Conservation (phyloP, 30 jellyfish, hydroid and myxozoan species). For the Rhopilema esculentum region DNA sequence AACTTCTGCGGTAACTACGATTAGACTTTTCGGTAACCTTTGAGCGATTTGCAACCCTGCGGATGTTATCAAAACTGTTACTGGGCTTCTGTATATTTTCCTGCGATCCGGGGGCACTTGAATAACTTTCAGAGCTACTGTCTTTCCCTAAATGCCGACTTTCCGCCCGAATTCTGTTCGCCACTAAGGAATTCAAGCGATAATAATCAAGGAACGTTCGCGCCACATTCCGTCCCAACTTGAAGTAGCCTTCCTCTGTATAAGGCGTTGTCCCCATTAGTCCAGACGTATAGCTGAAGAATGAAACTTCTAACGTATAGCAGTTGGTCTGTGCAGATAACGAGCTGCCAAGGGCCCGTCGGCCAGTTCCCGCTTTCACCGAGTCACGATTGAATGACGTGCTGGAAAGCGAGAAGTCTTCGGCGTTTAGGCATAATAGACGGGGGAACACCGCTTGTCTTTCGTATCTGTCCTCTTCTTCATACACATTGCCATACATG, state of each 20-base stretch:
- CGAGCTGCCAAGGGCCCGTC: slow-evolving; percentile 87
- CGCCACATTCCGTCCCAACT: slow-evolving; percentile 90
- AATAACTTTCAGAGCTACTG: slow-evolving; percentile 15
- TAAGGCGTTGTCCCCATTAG: slow-evolving; percentile 79
- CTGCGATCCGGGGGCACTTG: background rate
- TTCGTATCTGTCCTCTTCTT: slow-evolving; percentile 82
- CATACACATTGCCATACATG: slow-evolving; percentile 91
- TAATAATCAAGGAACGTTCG: slow-evolving; percentile 88
- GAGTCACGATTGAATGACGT: slow-evolving; percentile 82
- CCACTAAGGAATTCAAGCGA: slow-evolving; percentile 74
- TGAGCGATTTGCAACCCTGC: slow-evolving; percentile 9
- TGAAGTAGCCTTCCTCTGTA: slow-evolving; percentile 87
- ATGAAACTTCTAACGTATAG: slow-evolving; percentile 91
- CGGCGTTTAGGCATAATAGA: slow-evolving; percentile 80
- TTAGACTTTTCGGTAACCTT: slow-evolving; percentile 1
- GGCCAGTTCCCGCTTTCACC: slow-evolving; percentile 94
- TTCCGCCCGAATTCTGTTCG: slow-evolving; percentile 33
- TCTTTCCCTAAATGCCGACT: slow-evolving; percentile 19
- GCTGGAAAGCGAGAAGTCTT: slow-evolving; percentile 84
- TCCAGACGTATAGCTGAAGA: slow-evolving; percentile 74
- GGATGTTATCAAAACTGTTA: slow-evolving; percentile 6
- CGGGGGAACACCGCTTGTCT: slow-evolving; percentile 86
- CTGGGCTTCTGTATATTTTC: slow-evolving; percentile 16
- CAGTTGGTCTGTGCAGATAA: slow-evolving; percentile 75
- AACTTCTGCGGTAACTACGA: slow-evolving; percentile 35